These are phyloP conservation scores for Anhinga rufa DNA, from an alignment of 2,113 vertebrate genomes.

Conservation along the genomic window DNA sequence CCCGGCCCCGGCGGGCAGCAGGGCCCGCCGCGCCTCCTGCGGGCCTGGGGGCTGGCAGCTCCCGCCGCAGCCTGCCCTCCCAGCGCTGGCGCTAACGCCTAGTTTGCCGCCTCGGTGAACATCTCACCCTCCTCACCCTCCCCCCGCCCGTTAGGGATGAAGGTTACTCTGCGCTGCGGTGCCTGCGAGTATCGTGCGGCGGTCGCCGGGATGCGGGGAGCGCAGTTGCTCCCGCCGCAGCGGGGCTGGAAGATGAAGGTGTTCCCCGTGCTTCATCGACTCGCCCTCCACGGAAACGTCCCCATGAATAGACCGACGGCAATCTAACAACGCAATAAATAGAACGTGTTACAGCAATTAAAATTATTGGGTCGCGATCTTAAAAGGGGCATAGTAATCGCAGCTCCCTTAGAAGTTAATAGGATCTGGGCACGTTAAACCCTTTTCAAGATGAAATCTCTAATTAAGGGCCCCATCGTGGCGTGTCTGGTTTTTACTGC, in stretches of 20 bases:
- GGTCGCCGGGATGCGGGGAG: neutral
- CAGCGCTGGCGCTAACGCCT: accelerated
- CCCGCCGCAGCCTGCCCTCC: neutral
- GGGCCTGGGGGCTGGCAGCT: neutral
- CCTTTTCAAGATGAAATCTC: neutral
- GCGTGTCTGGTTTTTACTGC: neutral
- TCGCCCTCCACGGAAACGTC: neutral
- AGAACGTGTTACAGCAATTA: neutral
- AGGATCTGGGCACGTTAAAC: neutral
- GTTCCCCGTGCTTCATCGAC: neutral
- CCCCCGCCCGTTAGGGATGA: neutral
- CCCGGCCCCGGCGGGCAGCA: no score
- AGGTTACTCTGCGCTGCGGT: neutral
- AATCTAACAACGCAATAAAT: neutral
- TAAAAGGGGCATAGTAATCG: neutral
- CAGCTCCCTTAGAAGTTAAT: neutral
- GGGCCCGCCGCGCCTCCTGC: no score
- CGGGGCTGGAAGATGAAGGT: neutral
- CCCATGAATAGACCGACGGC: accelerated
- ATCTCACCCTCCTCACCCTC: neutral
- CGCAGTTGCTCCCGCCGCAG: neutral
- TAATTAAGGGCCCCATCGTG: neutral
- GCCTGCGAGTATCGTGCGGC: neutral
- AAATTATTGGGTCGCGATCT: neutral
- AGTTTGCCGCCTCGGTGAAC: neutral